These are phyloP conservation scores for Eucera pruinosa DNA, from an alignment of 2,888 invertebrate genomes.

Conservation along the genomic window DNA sequence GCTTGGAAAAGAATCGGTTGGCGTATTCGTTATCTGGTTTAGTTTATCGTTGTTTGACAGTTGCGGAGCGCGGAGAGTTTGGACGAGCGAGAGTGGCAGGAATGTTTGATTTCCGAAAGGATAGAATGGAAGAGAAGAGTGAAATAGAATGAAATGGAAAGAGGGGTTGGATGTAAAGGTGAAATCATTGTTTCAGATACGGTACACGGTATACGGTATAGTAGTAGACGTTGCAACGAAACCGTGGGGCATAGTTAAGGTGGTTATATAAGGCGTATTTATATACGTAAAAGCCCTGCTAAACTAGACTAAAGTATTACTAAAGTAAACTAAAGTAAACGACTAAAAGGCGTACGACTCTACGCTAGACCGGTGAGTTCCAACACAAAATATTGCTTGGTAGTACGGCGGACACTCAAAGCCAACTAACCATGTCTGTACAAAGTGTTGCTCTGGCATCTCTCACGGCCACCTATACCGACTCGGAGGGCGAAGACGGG, in stretches of 20 bases:
- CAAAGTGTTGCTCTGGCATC: constrained; percentile 90
- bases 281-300: constrained; percentile 58
- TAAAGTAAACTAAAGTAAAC: no score
- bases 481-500: constrained; percentile 95
- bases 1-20: not conserved
- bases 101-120: no score
- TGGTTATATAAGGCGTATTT: constrained; percentile 38
- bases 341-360: constrained; percentile 62
- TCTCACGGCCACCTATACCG: constrained; percentile 95
- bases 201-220: no score
- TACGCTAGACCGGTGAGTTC: constrained; percentile 82
- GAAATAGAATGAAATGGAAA: no score
- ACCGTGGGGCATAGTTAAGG: constrained; percentile 51
- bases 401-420: constrained; percentile 83
- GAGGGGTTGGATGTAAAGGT: no score
- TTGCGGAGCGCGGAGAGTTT: no score
- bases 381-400: constrained; percentile 83
- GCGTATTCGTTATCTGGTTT: no score
- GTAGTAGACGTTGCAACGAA: constrained; percentile 54
- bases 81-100: no score
- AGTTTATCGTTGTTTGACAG: no score
- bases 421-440: constrained; percentile 84
- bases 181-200: constrained; percentile 44
- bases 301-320: no score
- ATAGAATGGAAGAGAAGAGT: no score